phyloP scores from a whole-genome alignment of 2,888 invertebrate genomes.

The Dicyrtomina minuta region DNA sequence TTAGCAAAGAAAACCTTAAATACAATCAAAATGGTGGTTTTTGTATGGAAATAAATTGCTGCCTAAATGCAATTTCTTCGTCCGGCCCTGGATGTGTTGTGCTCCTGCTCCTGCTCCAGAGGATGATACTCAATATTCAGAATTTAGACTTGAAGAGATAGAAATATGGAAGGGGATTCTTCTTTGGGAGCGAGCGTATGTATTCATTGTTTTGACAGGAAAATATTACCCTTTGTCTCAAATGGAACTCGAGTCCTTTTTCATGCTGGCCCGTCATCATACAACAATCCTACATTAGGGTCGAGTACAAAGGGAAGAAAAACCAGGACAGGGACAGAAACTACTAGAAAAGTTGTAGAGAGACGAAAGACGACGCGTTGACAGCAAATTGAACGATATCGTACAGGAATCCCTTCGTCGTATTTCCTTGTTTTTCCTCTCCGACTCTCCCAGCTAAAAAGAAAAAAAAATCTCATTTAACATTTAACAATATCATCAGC shows the following conservation, averaged over 20 bases:
- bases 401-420: neutral
- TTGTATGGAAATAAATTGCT: no score
- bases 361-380: no score
- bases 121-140: no score
- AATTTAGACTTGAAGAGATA: neutral
- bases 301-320: neutral
- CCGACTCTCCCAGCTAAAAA: neutral
- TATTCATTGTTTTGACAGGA: neutral
- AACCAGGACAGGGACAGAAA: neutral
- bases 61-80: no score
- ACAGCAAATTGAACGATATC: no score
- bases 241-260: neutral
- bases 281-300: no score
- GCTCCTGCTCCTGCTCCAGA: no score
- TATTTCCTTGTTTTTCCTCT: neutral
- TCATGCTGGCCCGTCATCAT: slow-evolving; percentile 1
- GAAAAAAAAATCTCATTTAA: no score
- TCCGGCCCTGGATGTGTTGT: no score
- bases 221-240: slow-evolving; percentile 12
- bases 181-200: neutral
- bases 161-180: neutral
- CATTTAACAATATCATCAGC: no score
- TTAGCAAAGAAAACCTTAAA: no score
- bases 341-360: neutral
- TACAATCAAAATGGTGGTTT: no score